Evolutionary conservation across 2,113 vertebrate species (phyloP), one percentile per base, ranked within the genome.

Genomic region (Rhinolophus ferrumequinum): DNA sequence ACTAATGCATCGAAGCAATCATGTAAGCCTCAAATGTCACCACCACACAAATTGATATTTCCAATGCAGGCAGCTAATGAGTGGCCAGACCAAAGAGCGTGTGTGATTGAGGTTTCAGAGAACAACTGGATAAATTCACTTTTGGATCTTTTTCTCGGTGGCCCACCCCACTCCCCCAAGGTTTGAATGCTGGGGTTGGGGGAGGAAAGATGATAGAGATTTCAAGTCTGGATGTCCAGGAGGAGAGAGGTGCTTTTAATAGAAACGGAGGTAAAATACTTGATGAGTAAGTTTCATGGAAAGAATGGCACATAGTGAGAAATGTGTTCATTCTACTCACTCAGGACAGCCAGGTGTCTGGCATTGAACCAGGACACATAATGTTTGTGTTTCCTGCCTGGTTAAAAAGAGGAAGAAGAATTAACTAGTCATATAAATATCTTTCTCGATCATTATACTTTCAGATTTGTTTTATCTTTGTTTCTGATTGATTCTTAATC

Each of bases 1-100:
- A 96, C 83, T 56, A 97, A 97, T 76, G 83, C 64, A 97, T 97
- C 93, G 96, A 94, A 97, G 95, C 92, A 95, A 86, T 94, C 83
- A 24, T 64, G 93, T 93, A 82, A 95, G 87, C 96, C 75, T 94
- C 94, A 94, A 96, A 97, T 95, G 92, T 93, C 95, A 93, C 79
- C 83, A 91, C 93, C 58, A 87, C 54, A 91, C 75, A 92, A 93
- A 87, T 13, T 96, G 95, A 70, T 93, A 97, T 96, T 97, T 97
- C 66, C 64, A 86, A 83, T 52, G 88, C 52, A 91, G 87, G 83
- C 44, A 30, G 54, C 83, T 95, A 94, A 95, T 84, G 69, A 94
- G 44, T 60, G 22, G 86, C 58, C 93, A 50, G 47, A 93, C 44
- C 86, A 86, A 92, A 93, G 52, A 80, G 30, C 60, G 5, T 26